phyloP scores from a whole-genome alignment of 2,113 vertebrate species.

The Aegypius monachus region DNA sequence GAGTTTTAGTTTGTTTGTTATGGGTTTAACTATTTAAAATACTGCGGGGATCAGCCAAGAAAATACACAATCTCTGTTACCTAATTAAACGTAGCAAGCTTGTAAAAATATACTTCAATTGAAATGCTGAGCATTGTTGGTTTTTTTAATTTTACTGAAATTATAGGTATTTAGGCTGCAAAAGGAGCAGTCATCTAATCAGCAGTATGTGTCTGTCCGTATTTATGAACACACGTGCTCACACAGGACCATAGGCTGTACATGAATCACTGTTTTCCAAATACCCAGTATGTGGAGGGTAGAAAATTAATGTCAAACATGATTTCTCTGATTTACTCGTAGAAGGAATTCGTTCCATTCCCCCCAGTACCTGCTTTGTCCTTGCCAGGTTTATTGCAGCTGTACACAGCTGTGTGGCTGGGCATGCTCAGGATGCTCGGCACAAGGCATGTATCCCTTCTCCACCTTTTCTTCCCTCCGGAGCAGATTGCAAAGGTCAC shows the following conservation, averaged over 20 bases:
- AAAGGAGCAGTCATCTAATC: background rate
- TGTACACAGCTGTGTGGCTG: background rate
- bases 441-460: background rate
- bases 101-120: slow-evolving; percentile 36
- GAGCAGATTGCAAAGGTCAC: background rate
- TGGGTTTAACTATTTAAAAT: slow-evolving; percentile 67
- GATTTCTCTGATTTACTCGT: slow-evolving; percentile 67
- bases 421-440: background rate
- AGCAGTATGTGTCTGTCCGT: background rate
- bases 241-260: background rate
- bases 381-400: slow-evolving; percentile 25
- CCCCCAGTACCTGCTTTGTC: slow-evolving; percentile 58
- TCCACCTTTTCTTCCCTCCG: background rate
- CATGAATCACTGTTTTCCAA: slow-evolving; percentile 50
- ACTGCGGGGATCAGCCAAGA: slow-evolving; percentile 41
- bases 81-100: slow-evolving; percentile 29
- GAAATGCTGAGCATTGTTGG: background rate
- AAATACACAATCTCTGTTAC: slow-evolving; percentile 53
- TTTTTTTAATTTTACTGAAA: background rate
- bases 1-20: slow-evolving; percentile 58
- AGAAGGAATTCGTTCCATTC: slow-evolving; percentile 15
- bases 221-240: slow-evolving; percentile 29
- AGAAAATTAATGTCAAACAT: slow-evolving; percentile 62
- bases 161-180: background rate
- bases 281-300: background rate